These are phyloP conservation scores for Lampris incognitus DNA, from an alignment of 2,113 vertebrate genomes.

Conservation along the genomic window DNA sequence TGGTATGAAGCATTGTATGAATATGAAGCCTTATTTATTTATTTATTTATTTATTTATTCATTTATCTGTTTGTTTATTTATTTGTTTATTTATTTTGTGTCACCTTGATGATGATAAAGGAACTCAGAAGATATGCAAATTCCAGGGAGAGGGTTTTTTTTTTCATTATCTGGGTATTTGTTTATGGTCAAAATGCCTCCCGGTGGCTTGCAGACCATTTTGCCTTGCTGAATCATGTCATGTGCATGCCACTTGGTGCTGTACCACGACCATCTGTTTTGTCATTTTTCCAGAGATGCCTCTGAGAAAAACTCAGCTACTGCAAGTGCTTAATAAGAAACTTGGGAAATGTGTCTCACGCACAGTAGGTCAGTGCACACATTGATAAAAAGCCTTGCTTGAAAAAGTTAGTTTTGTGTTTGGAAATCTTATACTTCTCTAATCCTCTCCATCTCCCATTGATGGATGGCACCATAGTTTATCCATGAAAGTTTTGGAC, in stretches of 20 bases:
- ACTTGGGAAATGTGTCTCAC: background rate
- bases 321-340: background rate
- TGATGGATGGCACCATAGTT: background rate
- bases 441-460: background rate
- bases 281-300: background rate
- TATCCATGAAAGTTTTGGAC: conserved; percentile 3
- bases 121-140: conserved; percentile 66
- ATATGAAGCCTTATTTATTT: conserved; percentile 35
- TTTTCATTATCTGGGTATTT: conserved; percentile 65
- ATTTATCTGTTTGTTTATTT: conserved; percentile 18
- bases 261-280: background rate
- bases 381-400: too few species aligned
- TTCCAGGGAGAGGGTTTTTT: conserved; percentile 18
- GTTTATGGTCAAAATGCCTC: conserved; percentile 62
- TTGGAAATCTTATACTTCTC: too few species aligned
- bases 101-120: conserved; percentile 29
- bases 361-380: too few species aligned
- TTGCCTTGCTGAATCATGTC: conserved; percentile 29
- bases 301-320: background rate
- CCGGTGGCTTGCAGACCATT: conserved; percentile 45
- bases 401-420: too few species aligned
- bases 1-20: background rate
- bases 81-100: conserved; percentile 29
- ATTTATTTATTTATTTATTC: background rate
- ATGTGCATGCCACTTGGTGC: conserved; percentile 1